Evolutionary conservation across 2,797 vertebrate genomes (phyloP).

Genomic region (Aselliscus stoliczkanus): DNA sequence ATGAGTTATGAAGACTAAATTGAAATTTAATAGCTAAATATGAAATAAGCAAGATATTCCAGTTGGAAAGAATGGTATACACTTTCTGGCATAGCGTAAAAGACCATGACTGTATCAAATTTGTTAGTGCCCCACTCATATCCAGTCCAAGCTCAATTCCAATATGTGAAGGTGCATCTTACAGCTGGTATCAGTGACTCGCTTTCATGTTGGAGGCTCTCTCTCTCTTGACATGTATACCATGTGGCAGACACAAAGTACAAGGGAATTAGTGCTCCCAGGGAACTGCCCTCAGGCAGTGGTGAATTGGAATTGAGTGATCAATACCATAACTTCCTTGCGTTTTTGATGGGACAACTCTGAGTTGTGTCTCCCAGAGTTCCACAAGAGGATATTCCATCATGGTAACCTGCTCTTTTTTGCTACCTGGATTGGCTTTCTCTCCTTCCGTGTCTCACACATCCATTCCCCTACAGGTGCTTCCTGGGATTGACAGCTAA

Average conservation of each 20-base stretch:
- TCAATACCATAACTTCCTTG: not conserved
- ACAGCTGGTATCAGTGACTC: not conserved
- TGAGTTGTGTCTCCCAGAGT: not conserved
- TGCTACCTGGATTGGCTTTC: not conserved
- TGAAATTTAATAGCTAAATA: not conserved
- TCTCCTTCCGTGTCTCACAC: not conserved
- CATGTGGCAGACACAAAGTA: not conserved
- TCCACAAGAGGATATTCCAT: rapidly evolving
- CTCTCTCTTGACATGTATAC: not conserved
- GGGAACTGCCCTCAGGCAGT: not conserved
- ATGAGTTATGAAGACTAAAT: not conserved
- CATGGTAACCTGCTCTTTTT: not conserved
- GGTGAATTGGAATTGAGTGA: not conserved
- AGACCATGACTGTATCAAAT: rapidly evolving
- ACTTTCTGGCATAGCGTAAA: not conserved
- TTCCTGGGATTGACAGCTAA: not conserved
- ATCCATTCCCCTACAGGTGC: not conserved
- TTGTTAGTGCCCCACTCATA: rapidly evolving
- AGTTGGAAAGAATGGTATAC: not conserved
- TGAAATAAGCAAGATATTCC: not conserved
- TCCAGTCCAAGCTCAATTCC: not conserved
- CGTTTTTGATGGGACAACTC: not conserved
- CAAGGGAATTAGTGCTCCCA: not conserved
- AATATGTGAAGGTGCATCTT: not conserved
- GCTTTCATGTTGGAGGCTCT: not conserved